phyloP scores from a whole-genome alignment of 2,113 vertebrate genomes.

The Chascanopsetta lugubris region DNA sequence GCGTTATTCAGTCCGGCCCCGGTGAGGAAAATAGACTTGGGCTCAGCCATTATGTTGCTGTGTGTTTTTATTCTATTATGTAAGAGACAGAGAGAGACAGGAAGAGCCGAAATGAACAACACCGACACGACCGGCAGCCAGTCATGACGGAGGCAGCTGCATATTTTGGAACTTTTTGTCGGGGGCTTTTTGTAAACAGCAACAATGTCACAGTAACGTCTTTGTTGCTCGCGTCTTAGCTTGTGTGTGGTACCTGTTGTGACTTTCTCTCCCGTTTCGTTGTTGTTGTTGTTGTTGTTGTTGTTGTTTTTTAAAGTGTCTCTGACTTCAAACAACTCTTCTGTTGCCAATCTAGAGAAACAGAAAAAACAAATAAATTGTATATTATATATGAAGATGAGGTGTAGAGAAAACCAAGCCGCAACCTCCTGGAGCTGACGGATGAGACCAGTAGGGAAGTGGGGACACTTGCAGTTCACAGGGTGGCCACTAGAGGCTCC shows the following conservation, averaged over 20 bases:
- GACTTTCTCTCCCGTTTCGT: neutral
- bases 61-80: constrained; percentile 38
- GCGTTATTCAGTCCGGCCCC: constrained; percentile 55
- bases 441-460: no score
- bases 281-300: no score
- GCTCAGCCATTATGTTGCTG: constrained; percentile 44
- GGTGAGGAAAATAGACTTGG: constrained; percentile 64
- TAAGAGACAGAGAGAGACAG: constrained; percentile 43
- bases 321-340: neutral
- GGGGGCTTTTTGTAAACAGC: constrained; percentile 10
- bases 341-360: no score
- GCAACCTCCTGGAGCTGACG: no score
- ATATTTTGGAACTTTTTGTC: constrained; percentile 6
- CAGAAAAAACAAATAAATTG: no score
- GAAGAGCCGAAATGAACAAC: constrained; percentile 47
- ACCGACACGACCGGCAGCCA: constrained; percentile 9
- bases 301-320: no score
- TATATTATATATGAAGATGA: no score
- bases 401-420: no score
- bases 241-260: constrained; percentile 9
- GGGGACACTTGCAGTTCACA: no score
- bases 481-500: no score
- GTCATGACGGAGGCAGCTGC: neutral
- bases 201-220: neutral
- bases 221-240: neutral